These are phyloP conservation scores for Carcina quercana DNA, from an alignment of 2,888 invertebrate species.

Conservation along the genomic window DNA sequence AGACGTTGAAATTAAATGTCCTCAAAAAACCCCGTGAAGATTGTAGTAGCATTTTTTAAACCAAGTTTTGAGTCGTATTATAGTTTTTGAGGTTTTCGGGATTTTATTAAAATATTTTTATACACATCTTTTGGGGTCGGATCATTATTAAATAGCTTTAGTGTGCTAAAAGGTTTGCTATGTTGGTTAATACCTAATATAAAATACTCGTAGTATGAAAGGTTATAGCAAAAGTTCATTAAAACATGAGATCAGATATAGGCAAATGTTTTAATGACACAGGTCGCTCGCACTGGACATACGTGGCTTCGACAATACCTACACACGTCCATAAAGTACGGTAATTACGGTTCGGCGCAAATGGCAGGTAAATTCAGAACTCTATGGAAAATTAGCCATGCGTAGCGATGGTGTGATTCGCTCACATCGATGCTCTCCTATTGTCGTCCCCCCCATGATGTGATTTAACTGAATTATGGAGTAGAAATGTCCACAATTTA, in stretches of 20 bases:
- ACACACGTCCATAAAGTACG: slow-evolving; percentile 41
- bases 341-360: slow-evolving; percentile 51
- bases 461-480: slow-evolving; percentile 72
- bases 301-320: slow-evolving; percentile 29
- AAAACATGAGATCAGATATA: slow-evolving; percentile 8
- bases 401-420: slow-evolving; percentile 71
- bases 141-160: too few relatives aligned
- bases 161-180: too few relatives aligned
- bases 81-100: too few relatives aligned
- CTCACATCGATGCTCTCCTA: slow-evolving; percentile 68
- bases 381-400: slow-evolving; percentile 66
- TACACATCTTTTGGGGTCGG: too few relatives aligned
- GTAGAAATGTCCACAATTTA: slow-evolving; percentile 66
- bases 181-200: too few relatives aligned
- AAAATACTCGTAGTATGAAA: too few relatives aligned
- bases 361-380: slow-evolving; percentile 41
- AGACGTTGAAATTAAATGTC: too few relatives aligned
- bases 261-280: slow-evolving; percentile 28
- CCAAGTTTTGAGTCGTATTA: too few relatives aligned
- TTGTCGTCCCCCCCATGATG: slow-evolving; percentile 69
- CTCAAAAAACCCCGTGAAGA: too few relatives aligned
- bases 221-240: slow-evolving; percentile 5
- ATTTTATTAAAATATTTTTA: too few relatives aligned
- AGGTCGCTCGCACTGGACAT: slow-evolving; percentile 38
- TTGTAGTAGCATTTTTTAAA: too few relatives aligned